Conservation (phyloP, 2,113 vertebrate species). For the Menura novaehollandiae region DNA sequence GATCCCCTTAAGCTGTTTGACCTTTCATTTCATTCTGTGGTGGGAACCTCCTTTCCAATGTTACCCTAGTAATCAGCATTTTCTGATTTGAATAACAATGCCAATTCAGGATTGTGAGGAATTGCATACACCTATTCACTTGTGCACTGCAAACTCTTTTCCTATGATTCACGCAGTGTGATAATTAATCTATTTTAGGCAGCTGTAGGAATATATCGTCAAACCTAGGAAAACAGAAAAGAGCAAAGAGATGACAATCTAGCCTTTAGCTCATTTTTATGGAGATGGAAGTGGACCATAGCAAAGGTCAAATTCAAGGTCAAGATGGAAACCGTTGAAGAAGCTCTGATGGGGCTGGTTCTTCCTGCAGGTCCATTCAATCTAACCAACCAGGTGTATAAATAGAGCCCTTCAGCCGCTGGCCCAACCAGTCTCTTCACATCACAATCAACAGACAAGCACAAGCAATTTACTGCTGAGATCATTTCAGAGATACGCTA, state of each 20-base stretch:
- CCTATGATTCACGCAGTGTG: background rate
- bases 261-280: slow-evolving; percentile 9
- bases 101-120: background rate
- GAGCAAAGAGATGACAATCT: background rate
- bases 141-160: background rate
- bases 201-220: background rate
- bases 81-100: slow-evolving; percentile 10
- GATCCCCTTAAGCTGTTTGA: background rate
- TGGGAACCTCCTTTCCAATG: background rate
- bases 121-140: background rate
- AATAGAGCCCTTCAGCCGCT: slow-evolving; percentile 59
- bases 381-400: slow-evolving; percentile 39
- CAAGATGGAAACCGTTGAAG: background rate
- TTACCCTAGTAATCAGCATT: background rate
- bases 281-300: slow-evolving; percentile 10
- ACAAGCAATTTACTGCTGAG: slow-evolving; percentile 67
- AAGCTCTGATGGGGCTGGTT: background rate
- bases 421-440: slow-evolving; percentile 18
- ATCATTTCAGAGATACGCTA: slow-evolving; percentile 61
- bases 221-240: background rate
- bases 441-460: slow-evolving; percentile 63
- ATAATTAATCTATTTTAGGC: background rate
- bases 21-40: slow-evolving; percentile 18
- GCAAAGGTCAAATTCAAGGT: slow-evolving; percentile 56
- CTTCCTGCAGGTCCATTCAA: slow-evolving; percentile 19